These are phyloP conservation scores for Desmophyllum pertusum DNA, from an alignment of 92 coral and sea anemone species.

Conservation along the genomic window DNA sequence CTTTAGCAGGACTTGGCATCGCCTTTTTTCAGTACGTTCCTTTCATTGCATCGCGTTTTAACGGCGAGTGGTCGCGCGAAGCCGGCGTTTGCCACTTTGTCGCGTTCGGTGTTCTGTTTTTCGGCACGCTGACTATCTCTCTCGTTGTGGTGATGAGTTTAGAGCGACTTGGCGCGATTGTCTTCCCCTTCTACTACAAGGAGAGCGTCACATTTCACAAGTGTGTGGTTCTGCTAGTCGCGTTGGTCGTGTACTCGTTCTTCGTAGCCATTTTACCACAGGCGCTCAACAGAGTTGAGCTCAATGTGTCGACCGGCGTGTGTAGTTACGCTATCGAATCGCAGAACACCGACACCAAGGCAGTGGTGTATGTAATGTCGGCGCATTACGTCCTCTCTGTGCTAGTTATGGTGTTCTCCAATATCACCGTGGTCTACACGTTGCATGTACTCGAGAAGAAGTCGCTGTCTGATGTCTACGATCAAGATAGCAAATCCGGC, in stretches of 20 bases:
- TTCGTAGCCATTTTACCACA: conserved; percentile 67
- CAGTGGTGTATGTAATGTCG: conserved; percentile 69
- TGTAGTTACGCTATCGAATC: conserved; percentile 77
- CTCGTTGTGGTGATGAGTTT: conserved; percentile 85
- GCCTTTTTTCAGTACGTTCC: conserved; percentile 81
- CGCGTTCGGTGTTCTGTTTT: conserved; percentile 76
- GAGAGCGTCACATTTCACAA: conserved; percentile 78
- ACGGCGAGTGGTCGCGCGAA: conserved; percentile 75
- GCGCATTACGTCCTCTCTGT: conserved; percentile 71
- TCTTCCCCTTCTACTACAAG: conserved; percentile 86
- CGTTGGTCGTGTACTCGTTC: conserved; percentile 64
- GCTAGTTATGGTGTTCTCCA: conserved; percentile 72
- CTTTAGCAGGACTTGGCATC: conserved; percentile 82
- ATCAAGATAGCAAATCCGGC: conserved; percentile 43
- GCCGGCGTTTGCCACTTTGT: conserved; percentile 78
- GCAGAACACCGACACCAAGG: conserved; percentile 72
- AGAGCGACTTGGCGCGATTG: conserved; percentile 83
- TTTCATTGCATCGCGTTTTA: conserved; percentile 78
- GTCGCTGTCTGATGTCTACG: conserved; percentile 76
- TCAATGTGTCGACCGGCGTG: conserved; percentile 84
- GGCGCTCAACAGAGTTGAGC: conserved; percentile 58
- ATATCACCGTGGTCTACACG: conserved; percentile 75
- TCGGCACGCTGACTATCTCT: conserved; percentile 84
- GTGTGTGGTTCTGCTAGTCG: conserved; percentile 57
- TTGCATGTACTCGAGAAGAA: conserved; percentile 79